Percentiles rank a stretch among this genome's conserved stretches.
Evolutionary conservation across 2,113 vertebrate species (phyloP).

Genomic region (Ploceus nigricollis): DNA sequence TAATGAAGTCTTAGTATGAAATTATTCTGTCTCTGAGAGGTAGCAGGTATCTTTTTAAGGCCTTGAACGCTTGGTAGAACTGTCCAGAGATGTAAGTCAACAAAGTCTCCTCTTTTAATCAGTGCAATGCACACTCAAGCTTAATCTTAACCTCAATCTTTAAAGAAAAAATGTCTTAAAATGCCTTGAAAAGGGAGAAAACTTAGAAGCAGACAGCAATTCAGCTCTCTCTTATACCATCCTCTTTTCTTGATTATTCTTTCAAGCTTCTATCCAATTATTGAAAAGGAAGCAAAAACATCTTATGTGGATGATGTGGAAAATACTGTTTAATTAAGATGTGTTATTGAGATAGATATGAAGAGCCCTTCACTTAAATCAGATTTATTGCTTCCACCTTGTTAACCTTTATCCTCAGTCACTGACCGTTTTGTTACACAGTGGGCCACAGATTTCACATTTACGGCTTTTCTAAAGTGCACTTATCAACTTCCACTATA

Average conservation of each 20-base stretch:
- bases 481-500: not conserved
- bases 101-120: not conserved
- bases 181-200: not conserved
- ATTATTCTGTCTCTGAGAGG: not conserved
- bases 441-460: not conserved
- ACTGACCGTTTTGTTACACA: not conserved
- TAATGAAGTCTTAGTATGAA: not conserved
- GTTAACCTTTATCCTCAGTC: not conserved
- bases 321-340: constrained; percentile 10
- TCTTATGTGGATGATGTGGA: not conserved
- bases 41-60: not conserved
- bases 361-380: not conserved
- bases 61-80: not conserved
- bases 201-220: not conserved
- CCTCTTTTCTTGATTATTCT: not conserved
- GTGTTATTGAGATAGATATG: not conserved
- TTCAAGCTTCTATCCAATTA: not conserved
- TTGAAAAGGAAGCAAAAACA: not conserved
- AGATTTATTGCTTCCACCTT: constrained; percentile 16
- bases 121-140: not conserved
- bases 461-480: not conserved
- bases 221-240: not conserved
- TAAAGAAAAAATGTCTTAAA: not conserved
- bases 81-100: not conserved
- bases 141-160: not conserved